A percentile compares a stretch with the other conserved stretches of the same genome.
Conservation (phyloP, 2,888 invertebrate species). For the Apodemia zela region DNA sequence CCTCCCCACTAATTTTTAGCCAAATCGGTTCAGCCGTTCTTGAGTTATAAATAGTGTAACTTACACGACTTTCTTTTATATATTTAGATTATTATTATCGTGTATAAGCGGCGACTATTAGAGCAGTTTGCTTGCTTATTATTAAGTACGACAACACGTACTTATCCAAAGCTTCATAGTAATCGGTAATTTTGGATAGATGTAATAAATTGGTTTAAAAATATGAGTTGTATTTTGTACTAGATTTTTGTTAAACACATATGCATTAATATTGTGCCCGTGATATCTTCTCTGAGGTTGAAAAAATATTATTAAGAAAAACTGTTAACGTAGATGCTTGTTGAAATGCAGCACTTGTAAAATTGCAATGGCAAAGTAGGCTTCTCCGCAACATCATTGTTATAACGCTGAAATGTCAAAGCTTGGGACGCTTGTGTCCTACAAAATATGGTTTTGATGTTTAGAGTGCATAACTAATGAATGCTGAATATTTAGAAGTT, state of each 20-base stretch:
- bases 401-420: constrained; percentile 21
- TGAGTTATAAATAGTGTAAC: too few species aligned
- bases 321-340: neutral
- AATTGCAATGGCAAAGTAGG: constrained; percentile 22
- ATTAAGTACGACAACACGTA: too few species aligned
- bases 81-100: too few species aligned
- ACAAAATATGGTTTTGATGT: constrained; percentile 16
- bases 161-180: too few species aligned
- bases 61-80: too few species aligned
- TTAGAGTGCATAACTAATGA: neutral
- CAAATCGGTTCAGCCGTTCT: too few species aligned
- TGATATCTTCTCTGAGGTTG: neutral
- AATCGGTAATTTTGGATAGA: too few species aligned
- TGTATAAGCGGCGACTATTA: too few species aligned
- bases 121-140: too few species aligned
- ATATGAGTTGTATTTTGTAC: neutral
- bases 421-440: constrained; percentile 24
- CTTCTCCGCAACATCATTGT: constrained; percentile 25
- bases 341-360: neutral
- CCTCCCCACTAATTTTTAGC: too few species aligned
- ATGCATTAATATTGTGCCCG: too few species aligned
- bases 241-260: neutral
- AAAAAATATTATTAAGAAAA: neutral
- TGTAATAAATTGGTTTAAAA: too few species aligned
- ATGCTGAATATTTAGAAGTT: neutral